These are phyloP conservation scores for Trichoplax adhaerens DNA, from an alignment of 37 sponge, comb jelly and placozoan genomes.

Conservation along the genomic window DNA sequence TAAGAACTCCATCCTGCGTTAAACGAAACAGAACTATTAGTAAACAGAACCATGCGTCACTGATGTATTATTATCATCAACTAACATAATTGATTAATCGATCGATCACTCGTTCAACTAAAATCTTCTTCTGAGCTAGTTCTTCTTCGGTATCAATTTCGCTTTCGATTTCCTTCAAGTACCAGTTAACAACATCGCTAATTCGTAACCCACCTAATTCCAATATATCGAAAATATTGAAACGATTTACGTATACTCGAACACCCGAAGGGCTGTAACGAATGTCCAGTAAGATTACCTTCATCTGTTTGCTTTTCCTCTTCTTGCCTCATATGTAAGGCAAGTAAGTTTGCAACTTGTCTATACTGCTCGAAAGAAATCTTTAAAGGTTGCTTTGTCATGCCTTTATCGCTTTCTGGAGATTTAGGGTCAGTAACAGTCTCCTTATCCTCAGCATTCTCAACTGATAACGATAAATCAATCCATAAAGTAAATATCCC, in stretches of 20 bases:
- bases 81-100: conserved; percentile 80
- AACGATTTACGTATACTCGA: no score
- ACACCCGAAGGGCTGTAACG: background rate
- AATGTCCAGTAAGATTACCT: background rate
- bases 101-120: conserved; percentile 86
- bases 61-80: background rate
- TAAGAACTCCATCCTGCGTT: background rate
- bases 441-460: conserved; percentile 8
- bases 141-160: conserved; percentile 73
- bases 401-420: conserved; percentile 10
- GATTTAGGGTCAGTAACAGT: background rate
- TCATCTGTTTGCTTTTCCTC: conserved; percentile 46
- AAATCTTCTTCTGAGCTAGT: conserved; percentile 48
- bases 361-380: conserved; percentile 91
- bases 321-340: conserved; percentile 57
- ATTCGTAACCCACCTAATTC: conserved; percentile 26
- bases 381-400: conserved; percentile 31
- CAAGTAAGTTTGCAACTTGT: conserved; percentile 76
- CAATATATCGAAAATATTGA: no score
- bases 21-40: background rate
- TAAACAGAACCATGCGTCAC: background rate
- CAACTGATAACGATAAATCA: no score
- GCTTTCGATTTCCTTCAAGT: conserved; percentile 60
- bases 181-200: conserved; percentile 81
- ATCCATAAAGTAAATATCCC: no score